Base-by-base conservation (phyloP, 2,888 invertebrate genomes). In the Limnephilus lunatus region DNA sequence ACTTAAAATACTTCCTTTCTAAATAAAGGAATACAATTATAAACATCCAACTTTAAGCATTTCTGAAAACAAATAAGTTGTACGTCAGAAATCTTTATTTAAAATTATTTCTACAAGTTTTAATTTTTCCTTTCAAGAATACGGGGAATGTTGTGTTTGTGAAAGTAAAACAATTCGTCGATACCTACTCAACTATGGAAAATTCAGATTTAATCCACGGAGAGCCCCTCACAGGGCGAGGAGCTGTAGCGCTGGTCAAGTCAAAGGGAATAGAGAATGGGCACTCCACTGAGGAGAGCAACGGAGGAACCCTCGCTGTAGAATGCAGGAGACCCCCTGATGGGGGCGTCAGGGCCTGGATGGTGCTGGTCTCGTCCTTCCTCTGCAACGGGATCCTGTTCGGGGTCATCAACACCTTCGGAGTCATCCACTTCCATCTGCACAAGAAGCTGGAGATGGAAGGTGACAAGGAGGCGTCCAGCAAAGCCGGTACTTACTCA, bases 381-480 rank as follows among this genome's bases (percentile, higher is more conserved):
- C 96, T 98, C 92, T 98, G 98, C 94, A 99, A 99, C 95, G 99
- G 99, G 11, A 97, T 99, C 90, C 96, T 99, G 90, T 99, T 99
- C 95, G 98, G 99, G 87, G 97, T 98, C 85, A 98, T 99, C 94
- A 99, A 99, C 96, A 98, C 98, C 0, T 98, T 98, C 95, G 98
- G 98, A 94, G 97, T 98, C 48, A 96, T 99, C 94, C 98, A 98
- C 95, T 96, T 96, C 12, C 97, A 97, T 93, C 96, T 98, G 85
- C 96, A 97, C 94, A 96, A 97, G 89, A 96, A 97, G 94, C 95
- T 98, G 92, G 95, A 96, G 92, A 95, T 95, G n/a, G 96, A 96
- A 92, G 97, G 97, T 31, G 97, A 97, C 86, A 95, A 96, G 5
- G 98, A 98, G 94, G 97, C 98, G 0, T 97, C 98, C 53, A 97